Base-by-base conservation (phyloP, 2,888 invertebrate genomes). In the Melanotus villosus region DNA sequence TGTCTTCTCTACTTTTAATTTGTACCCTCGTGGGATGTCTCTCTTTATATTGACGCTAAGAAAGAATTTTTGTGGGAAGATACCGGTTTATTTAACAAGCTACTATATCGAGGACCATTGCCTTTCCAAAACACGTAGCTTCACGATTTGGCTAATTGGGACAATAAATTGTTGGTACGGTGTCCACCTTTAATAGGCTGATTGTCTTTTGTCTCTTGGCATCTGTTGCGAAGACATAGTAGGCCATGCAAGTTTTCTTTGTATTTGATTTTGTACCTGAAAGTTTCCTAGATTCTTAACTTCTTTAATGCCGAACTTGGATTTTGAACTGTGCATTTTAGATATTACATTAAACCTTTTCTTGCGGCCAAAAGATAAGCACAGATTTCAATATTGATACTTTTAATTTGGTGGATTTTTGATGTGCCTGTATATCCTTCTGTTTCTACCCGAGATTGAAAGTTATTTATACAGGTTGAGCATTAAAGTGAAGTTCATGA, bases 61-160 rank as follows among this genome's bases (percentile, higher is more conserved):
- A 21, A 67, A 64, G 72, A 72, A 72, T 71, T 72, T 70, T 59
- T 56, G 47, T 52, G 64, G 23, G 36, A 70, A 60, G 68, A 63
- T 72, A 72, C 71, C 70, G 72, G 75, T 78, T 78, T 76, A 78
- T 76, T 78, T 78, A 79, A 79, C 78, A 78, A 80, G 79, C 65
- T 67, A 67, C 68, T 71, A 73, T 71, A 73, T 69, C 62, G 76
- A 73, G 81, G 81, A 80, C 81, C 83, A 84, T 84, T 84, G 84
- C 79, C 81, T 83, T 83, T 84, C 84, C 84, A 81, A 82, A 83
- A 85, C 85, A 84, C 84, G 84, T 85, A 85, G 84, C 85, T 82
- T 83, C 83, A 82, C 84, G 84, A 85, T 85, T 85, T 85, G 83
- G 85, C 86, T 86, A 86, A 86, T 86, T 86, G 86, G 86, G 81